Percentiles rank a stretch among this genome's conserved stretches.
These are phyloP conservation scores for Orchesella cincta DNA, from an alignment of 1,140 invertebrate species.

Conservation along the genomic window DNA sequence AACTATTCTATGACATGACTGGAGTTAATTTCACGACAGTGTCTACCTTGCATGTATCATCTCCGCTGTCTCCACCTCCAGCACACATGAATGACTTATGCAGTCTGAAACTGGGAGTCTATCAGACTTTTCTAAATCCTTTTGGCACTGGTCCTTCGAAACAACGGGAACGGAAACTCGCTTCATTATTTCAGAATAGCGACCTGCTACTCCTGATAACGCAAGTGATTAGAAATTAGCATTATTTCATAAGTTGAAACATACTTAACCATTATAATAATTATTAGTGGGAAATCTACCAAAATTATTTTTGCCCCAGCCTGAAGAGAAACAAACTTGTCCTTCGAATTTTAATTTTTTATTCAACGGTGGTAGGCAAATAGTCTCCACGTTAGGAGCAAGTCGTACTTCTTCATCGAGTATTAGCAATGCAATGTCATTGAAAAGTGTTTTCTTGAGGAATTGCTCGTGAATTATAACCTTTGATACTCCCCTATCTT, in stretches of 20 bases:
- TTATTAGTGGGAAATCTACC: too few relatives aligned
- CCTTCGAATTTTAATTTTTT: conserved; percentile 49
- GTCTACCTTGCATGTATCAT: conserved; percentile 65
- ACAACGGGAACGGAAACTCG: conserved; percentile 51
- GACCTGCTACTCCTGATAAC: conserved; percentile 52
- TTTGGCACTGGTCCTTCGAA: conserved; percentile 50
- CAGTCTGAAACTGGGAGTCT: neutral
- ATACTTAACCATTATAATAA: too few relatives aligned
- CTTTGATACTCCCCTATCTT: conserved; percentile 53
- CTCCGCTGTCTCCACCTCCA: conserved; percentile 58
- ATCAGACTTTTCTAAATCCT: conserved; percentile 54
- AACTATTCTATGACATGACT: neutral
- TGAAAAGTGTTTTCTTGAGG: conserved; percentile 58
- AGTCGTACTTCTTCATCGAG: conserved; percentile 53
- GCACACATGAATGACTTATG: conserved; percentile 22
- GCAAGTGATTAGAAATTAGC: too few relatives aligned
- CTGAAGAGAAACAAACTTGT: conserved; percentile 55
- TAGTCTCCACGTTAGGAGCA: conserved; percentile 57
- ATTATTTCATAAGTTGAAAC: too few relatives aligned
- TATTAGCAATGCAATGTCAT: conserved; percentile 66
- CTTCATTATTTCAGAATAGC: conserved; percentile 56
- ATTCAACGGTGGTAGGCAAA: conserved; percentile 62
- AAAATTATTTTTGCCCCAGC: conserved; percentile 58
- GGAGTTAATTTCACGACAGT: neutral
- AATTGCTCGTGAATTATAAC: conserved; percentile 56